phyloP scores from a whole-genome alignment of 2,797 vertebrate species.

The Gymnoscopelus microlampas region DNA sequence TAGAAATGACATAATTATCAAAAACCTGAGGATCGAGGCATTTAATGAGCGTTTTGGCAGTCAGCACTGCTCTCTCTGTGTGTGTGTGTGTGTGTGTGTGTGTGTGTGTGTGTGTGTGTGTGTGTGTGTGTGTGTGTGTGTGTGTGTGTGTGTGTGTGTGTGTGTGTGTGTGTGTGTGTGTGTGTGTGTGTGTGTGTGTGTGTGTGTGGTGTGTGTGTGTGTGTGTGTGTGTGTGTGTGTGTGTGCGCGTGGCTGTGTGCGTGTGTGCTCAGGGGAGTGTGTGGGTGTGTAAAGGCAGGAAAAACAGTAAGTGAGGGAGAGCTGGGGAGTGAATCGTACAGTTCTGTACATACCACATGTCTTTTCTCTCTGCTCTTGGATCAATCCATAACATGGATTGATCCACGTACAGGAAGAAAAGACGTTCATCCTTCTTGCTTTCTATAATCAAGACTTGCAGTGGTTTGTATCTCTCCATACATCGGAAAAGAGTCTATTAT shows the following conservation, averaged over 20 bases:
- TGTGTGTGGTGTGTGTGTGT: not conserved
- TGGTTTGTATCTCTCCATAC: constrained; percentile 60
- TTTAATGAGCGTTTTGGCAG: constrained; percentile 56
- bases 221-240: constrained; percentile 13
- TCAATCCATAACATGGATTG: constrained; percentile 14
- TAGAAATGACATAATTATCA: not conserved
- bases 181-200: constrained; percentile 9
- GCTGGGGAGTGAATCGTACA: constrained; percentile 41
- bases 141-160: constrained; percentile 3
- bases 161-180: not conserved
- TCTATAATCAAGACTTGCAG: constrained; percentile 27
- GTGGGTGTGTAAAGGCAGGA: constrained; percentile 58
- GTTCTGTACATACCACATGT: constrained; percentile 10
- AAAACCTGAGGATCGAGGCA: constrained; percentile 12
- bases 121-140: not conserved
- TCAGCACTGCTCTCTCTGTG: constrained; percentile 26
- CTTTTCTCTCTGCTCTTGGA: constrained; percentile 19
- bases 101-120: constrained; percentile 12
- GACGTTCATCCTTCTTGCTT: constrained; percentile 37
- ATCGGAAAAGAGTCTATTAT: constrained; percentile 54
- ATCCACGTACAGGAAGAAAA: too few relatives aligned
- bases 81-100: not conserved
- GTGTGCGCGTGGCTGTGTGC: not conserved
- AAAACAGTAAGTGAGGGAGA: constrained; percentile 41
- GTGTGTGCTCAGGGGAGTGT: constrained; percentile 33